Percentiles rank a stretch among this genome's conserved stretches.
These are phyloP conservation scores for Callosobruchus maculatus DNA, from an alignment of 2,888 invertebrate species.

Conservation along the genomic window DNA sequence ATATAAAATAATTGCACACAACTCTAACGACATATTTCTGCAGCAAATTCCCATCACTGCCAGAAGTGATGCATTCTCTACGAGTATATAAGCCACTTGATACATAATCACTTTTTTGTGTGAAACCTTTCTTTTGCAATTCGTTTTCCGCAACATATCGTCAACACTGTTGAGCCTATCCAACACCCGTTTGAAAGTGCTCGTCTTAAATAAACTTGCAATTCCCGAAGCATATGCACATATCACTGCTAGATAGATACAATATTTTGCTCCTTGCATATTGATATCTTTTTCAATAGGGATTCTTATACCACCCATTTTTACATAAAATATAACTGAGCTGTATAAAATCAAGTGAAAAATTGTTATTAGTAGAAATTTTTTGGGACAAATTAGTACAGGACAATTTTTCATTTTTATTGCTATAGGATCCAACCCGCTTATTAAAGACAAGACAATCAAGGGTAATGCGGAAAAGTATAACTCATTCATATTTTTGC, in stretches of 20 bases:
- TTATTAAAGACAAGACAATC: background rate
- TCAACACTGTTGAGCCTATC: constrained; percentile 4
- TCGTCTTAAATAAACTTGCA: constrained; percentile 5
- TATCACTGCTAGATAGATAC: background rate
- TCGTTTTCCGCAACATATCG: background rate
- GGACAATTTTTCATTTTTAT: background rate
- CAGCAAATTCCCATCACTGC: background rate
- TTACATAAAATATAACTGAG: background rate
- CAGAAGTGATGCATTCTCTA: background rate
- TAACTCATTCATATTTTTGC: background rate
- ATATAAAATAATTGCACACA: background rate
- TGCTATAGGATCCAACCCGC: constrained; percentile 5
- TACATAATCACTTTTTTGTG: constrained; percentile 6
- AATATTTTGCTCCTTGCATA: background rate
- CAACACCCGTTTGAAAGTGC: background rate
- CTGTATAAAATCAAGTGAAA: background rate
- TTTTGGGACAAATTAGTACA: constrained; percentile 3
- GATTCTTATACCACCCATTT: background rate
- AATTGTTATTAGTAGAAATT: constrained; percentile 4
- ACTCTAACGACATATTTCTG: background rate
- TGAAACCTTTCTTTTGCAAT: constrained; percentile 1
- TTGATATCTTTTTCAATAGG: background rate
- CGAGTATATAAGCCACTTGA: constrained; percentile 2
- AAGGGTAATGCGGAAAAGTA: background rate
- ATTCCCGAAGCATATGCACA: background rate